A percentile compares a stretch with the other conserved stretches of the same genome.
Evolutionary conservation across 2,888 invertebrate genomes (phyloP).

Genomic region (Deilephila porcellus): DNA sequence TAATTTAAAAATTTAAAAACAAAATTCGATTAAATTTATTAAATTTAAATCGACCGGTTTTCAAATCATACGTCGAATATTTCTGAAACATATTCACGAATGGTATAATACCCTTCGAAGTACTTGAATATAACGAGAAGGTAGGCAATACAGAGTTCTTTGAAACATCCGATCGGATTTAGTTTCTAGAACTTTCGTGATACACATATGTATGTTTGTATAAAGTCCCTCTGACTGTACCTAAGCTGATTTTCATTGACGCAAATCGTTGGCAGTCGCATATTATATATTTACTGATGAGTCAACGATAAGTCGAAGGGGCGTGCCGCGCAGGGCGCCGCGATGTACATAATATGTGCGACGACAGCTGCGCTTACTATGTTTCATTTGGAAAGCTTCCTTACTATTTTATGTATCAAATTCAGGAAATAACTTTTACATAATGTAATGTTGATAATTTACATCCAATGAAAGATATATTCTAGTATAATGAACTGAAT

Average conservation of each 20-base stretch:
- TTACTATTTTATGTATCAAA: too few relatives aligned
- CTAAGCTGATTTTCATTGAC: conserved; percentile 40
- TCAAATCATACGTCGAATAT: too few relatives aligned
- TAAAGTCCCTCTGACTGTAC: neutral
- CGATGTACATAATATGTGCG: neutral
- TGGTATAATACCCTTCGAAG: too few relatives aligned
- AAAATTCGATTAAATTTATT: too few relatives aligned
- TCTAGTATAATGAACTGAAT: too few relatives aligned
- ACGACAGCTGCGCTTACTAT: neutral
- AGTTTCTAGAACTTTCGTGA: neutral
- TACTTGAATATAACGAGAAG: too few relatives aligned
- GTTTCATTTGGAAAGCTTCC: neutral
- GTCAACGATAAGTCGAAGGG: conserved; percentile 41
- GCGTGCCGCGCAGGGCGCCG: conserved; percentile 13
- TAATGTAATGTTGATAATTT: neutral
- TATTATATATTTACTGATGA: conserved; percentile 49
- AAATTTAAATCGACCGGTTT: too few relatives aligned
- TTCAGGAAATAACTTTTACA: neutral
- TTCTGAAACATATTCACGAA: too few relatives aligned
- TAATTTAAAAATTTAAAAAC: too few relatives aligned
- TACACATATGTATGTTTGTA: neutral
- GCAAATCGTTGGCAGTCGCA: conserved; percentile 47
- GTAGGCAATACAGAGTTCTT: too few relatives aligned
- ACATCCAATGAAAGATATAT: too few relatives aligned
- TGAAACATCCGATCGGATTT: neutral